These are phyloP conservation scores for Frieseomelitta varia DNA, from an alignment of 1,140 invertebrate species.

Conservation along the genomic window DNA sequence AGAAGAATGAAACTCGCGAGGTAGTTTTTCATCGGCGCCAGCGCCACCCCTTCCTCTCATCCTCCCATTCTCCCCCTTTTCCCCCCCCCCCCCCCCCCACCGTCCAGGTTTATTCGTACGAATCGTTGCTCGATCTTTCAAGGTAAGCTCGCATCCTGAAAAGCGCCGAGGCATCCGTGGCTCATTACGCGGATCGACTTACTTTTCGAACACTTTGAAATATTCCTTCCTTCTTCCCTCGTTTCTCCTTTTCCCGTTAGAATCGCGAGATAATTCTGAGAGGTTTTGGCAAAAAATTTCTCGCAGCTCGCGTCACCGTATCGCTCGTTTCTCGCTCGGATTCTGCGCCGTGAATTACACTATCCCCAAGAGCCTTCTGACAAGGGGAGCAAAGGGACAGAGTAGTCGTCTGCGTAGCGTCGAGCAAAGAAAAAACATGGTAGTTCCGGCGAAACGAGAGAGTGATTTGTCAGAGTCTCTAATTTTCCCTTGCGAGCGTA, in stretches of 20 bases:
- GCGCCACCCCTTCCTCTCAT: slow-evolving; percentile 1
- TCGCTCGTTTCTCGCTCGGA: neutral
- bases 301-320: neutral
- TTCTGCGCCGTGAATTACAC: neutral
- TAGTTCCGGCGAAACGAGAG: neutral
- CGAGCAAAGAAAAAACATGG: neutral
- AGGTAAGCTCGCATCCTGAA: neutral
- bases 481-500: neutral
- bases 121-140: neutral
- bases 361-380: too few species aligned
- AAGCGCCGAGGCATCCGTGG: neutral
- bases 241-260: neutral
- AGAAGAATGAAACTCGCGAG: neutral
- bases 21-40: neutral
- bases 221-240: neutral
- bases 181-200: neutral
- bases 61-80: too few species aligned
- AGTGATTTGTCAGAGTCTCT: neutral
- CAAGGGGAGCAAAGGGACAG: neutral
- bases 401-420: neutral
- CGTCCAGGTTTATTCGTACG: slow-evolving; percentile 10
- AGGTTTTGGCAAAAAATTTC: too few species aligned
- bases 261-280: too few species aligned
- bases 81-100: too few species aligned
- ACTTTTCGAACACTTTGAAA: neutral